Evolutionary conservation across 1,140 invertebrate species (phyloP), one percentile per base, ranked within the genome.

Genomic region (Euwallacea fornicatus): DNA sequence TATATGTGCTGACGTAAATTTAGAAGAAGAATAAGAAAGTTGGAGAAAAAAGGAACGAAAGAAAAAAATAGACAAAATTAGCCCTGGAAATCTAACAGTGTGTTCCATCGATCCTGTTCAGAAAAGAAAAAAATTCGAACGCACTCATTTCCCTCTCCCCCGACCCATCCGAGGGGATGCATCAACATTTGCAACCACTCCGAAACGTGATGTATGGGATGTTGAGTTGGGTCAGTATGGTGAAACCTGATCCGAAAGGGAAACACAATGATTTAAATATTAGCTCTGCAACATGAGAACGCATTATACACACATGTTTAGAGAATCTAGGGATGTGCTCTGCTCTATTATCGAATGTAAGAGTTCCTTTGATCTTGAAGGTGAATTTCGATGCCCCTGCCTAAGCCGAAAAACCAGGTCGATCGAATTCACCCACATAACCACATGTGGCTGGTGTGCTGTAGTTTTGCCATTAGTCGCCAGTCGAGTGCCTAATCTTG

Each of bases 401-500:
- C 50, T 71, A 61, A 54, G 41, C 58, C 10, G 33, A 43, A 71
- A 64, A 72, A 66, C 16, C 70, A 72, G 70, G 70, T 72, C 70
- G 70, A 65, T 60, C 42, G 15, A 46, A 59, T 60, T 66, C 63
- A 72, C 65, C 63, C 70, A 66, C 56, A 66, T 63, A 66, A 72
- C 70, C 70, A 72, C 70, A 72, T 72, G 70, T 72, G 70, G 54
- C 70, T 33, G 21, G 21, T 33, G 21, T 33, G 21, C 21, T 71
- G 69, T 61, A 72, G 63, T 66, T 72, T 72, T 72, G 70, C 70
- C 70, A 72, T 72, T 72, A 72, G 62, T 13, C 13, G 55, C 13
- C 53, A 62, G 70, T 66, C 53, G 53, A 72, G 70, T 72, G 56
- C 65, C 70, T 72, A 72, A 72, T 72, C 70, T 72, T 72, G 70